These are phyloP conservation scores for Nannobrachium achirus DNA, from an alignment of 2,113 vertebrate genomes.

Conservation along the genomic window DNA sequence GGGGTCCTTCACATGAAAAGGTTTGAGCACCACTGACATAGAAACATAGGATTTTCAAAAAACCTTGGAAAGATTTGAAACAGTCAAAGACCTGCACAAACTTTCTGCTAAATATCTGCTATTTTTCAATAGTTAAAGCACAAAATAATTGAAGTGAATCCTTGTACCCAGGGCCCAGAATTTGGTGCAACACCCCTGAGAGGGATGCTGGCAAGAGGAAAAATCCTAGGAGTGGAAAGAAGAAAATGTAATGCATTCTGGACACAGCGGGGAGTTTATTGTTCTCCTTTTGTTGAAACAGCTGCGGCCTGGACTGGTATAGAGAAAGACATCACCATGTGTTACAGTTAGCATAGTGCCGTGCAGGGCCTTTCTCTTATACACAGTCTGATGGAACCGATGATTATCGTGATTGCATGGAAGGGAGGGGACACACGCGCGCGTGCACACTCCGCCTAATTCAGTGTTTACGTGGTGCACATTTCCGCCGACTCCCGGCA, in stretches of 20 bases:
- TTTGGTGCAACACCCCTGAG: not conserved
- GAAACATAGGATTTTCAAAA: too few species aligned
- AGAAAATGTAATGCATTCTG: slow-evolving; percentile 30
- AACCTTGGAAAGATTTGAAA: too few species aligned
- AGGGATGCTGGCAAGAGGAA: slow-evolving; percentile 13
- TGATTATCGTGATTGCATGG: slow-evolving; percentile 20
- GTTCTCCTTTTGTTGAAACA: slow-evolving; percentile 57
- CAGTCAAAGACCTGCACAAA: too few species aligned
- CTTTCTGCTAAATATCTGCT: too few species aligned
- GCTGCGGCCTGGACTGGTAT: slow-evolving; percentile 50
- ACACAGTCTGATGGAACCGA: not conserved
- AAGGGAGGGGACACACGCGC: slow-evolving; percentile 24
- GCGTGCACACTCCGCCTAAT: not conserved
- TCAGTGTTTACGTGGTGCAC: slow-evolving; percentile 34
- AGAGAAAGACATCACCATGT: slow-evolving; percentile 18
- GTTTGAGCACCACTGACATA: too few species aligned
- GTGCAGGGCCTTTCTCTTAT: not conserved
- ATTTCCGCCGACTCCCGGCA: slow-evolving; percentile 42
- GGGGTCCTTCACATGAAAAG: too few species aligned
- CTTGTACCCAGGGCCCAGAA: too few species aligned
- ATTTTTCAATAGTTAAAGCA: too few species aligned
- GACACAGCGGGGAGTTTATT: slow-evolving; percentile 31
- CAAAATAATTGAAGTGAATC: too few species aligned
- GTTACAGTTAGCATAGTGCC: slow-evolving; percentile 19
- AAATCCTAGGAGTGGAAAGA: not conserved